Conservation (phyloP, 2,797 vertebrate genomes). For the Eupleurogrammus muticus region DNA sequence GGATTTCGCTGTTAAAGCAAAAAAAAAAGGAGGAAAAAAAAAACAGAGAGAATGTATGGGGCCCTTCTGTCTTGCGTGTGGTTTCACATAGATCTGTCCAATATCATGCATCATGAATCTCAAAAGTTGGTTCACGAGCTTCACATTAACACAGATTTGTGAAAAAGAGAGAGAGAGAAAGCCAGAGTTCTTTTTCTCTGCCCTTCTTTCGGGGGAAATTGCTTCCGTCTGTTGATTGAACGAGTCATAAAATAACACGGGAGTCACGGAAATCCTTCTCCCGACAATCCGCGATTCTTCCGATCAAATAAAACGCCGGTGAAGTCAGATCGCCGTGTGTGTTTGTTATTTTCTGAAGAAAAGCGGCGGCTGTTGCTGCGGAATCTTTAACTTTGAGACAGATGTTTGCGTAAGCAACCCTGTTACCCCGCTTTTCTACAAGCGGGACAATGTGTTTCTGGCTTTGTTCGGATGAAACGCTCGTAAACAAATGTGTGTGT, state of each 20-base stretch:
- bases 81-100: constrained; percentile 62
- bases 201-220: constrained; percentile 49
- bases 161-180: constrained; percentile 7
- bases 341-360: no score
- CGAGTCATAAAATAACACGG: constrained; percentile 30
- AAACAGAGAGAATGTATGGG: constrained; percentile 2
- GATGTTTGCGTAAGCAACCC: not conserved
- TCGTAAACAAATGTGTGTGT: no score
- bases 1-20: constrained; percentile 17
- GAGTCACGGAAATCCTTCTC: constrained; percentile 34
- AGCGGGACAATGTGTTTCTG: constrained; percentile 24
- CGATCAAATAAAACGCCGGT: constrained; percentile 5
- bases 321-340: constrained; percentile 5
- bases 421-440: constrained; percentile 9
- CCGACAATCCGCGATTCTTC: constrained; percentile 1
- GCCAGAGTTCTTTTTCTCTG: constrained; percentile 26
- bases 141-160: constrained; percentile 44
- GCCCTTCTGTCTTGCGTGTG: constrained; percentile 47
- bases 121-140: constrained; percentile 47
- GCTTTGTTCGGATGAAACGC: constrained; percentile 13
- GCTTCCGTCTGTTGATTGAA: constrained; percentile 63
- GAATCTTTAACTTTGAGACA: constrained; percentile 22
- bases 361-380: constrained; percentile 7
- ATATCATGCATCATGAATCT: constrained; percentile 70
- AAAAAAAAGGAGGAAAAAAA: constrained; percentile 4